Percentiles rank a stretch among this genome's conserved stretches.
phyloP scores from a whole-genome alignment of 2,797 vertebrate genomes.

The Syndactyla subalaris region DNA sequence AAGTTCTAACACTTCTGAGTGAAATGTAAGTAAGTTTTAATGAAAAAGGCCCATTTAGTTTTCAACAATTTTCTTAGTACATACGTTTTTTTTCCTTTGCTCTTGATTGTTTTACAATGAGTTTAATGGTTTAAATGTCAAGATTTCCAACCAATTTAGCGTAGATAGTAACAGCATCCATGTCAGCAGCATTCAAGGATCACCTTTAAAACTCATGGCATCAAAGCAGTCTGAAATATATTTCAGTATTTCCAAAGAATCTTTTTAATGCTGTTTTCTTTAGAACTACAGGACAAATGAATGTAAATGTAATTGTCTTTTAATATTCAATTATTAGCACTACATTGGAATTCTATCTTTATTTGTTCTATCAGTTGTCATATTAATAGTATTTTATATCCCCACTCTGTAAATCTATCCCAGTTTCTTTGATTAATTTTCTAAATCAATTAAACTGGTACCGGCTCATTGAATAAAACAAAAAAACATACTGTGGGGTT shows the following conservation, averaged over 20 bases:
- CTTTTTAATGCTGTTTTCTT: not conserved
- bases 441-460: constrained; percentile 17
- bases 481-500: not conserved
- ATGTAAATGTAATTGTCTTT: not conserved
- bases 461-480: not conserved
- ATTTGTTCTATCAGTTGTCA: constrained; percentile 55
- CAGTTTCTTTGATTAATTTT: constrained; percentile 35
- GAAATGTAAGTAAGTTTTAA: not conserved
- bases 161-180: not conserved
- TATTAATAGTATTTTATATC: constrained; percentile 48
- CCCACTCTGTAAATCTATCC: constrained; percentile 5
- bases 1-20: not conserved
- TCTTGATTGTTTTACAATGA: not conserved
- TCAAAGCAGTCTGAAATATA: not conserved
- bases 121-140: not conserved
- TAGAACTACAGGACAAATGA: not conserved
- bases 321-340: constrained; percentile 48
- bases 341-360: constrained; percentile 44
- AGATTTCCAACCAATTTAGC: not conserved
- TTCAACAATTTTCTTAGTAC: not conserved
- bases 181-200: not conserved
- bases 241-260: not conserved
- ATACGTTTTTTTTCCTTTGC: not conserved
- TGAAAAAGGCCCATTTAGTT: not conserved
- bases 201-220: not conserved